These are phyloP conservation scores for Sylvietta virens DNA, from an alignment of 2,113 vertebrate genomes.

Conservation along the genomic window DNA sequence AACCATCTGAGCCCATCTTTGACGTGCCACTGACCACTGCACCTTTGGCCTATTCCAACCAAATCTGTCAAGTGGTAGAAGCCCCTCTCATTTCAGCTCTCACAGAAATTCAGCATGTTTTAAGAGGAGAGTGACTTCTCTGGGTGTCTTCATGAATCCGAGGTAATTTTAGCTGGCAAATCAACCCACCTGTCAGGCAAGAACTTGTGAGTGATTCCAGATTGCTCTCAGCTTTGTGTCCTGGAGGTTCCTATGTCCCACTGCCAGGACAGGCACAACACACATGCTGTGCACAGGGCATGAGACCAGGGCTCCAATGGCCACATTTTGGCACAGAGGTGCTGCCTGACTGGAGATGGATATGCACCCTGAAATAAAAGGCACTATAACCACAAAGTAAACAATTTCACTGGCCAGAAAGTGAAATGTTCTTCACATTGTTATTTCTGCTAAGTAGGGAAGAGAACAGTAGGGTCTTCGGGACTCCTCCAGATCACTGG, in stretches of 20 bases:
- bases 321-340: not conserved
- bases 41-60: not conserved
- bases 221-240: fast-evolving
- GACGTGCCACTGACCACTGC: not conserved
- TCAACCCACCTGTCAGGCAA: not conserved
- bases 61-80: not conserved
- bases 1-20: fast-evolving
- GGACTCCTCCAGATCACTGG: not conserved
- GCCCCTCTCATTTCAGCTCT: not conserved
- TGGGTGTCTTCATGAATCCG: not conserved
- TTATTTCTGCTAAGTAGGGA: not conserved
- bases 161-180: not conserved
- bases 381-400: not conserved
- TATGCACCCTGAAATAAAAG: not conserved
- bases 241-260: not conserved
- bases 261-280: not conserved
- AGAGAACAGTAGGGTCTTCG: not conserved
- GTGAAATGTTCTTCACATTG: not conserved
- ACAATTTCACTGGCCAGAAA: not conserved
- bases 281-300: fast-evolving
- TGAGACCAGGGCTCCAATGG: fast-evolving
- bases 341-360: not conserved
- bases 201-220: not conserved
- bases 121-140: not conserved
- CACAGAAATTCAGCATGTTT: not conserved